Conservation (phyloP, 2,888 invertebrate genomes). For the Tiphia femorata region DNA sequence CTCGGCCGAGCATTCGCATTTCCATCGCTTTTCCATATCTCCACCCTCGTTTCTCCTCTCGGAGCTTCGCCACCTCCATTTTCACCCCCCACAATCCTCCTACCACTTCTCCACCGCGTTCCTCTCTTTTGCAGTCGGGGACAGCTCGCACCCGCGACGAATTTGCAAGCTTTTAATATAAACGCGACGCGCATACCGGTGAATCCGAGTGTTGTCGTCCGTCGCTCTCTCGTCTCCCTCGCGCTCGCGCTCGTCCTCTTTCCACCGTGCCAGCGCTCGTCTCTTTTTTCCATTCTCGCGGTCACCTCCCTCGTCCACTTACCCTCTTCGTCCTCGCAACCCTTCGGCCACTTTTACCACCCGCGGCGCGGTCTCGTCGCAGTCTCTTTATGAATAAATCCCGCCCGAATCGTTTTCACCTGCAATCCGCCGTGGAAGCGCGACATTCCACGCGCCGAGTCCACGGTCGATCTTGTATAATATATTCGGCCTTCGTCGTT, state of each 20-base stretch:
- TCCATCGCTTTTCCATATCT: constrained; percentile 47
- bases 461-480: constrained; percentile 21
- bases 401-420: constrained; percentile 41
- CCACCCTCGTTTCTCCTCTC: constrained; percentile 7
- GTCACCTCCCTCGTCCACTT: too few species aligned
- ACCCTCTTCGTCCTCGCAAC: not conserved
- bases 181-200: constrained; percentile 46
- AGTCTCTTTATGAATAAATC: constrained; percentile 49
- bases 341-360: constrained; percentile 7
- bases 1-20: constrained; percentile 37
- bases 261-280: not conserved
- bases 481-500: constrained; percentile 16
- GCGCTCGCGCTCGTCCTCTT: not conserved
- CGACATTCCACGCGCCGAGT: constrained; percentile 31
- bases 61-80: not conserved
- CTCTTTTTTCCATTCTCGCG: not conserved
- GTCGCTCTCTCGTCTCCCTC: constrained; percentile 15
- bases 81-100: not conserved
- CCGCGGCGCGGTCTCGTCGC: constrained; percentile 18
- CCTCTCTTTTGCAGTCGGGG: constrained; percentile 46
- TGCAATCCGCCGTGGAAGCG: constrained; percentile 43
- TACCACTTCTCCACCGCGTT: constrained; percentile 17
- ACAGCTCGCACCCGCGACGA: constrained; percentile 46
- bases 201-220: constrained; percentile 46
- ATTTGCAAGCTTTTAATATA: constrained; percentile 57